phyloP scores from a whole-genome alignment of 2,113 vertebrate genomes.

The Hypocryptadius cinnamomeus region DNA sequence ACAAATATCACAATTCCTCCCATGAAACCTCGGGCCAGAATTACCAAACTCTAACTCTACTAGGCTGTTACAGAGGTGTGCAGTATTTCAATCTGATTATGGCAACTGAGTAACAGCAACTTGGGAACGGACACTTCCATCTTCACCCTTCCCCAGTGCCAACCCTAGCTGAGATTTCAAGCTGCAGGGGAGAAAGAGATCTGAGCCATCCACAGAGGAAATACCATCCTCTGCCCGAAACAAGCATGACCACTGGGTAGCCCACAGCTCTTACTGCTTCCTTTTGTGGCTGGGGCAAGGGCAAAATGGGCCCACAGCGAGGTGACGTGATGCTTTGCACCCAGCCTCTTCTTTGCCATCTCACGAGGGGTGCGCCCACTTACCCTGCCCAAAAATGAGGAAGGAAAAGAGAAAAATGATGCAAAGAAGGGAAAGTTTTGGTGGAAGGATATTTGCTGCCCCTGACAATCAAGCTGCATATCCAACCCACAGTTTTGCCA shows the following conservation, averaged over 20 bases:
- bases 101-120: neutral
- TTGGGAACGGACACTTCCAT: neutral
- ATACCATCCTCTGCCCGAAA: constrained; percentile 20
- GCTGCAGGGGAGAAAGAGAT: neutral
- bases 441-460: neutral
- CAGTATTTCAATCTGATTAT: neutral
- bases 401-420: neutral
- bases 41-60: neutral
- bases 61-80: neutral
- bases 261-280: constrained; percentile 38
- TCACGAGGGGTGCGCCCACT: neutral
- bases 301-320: neutral
- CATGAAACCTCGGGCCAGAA: neutral
- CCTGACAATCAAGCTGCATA: neutral
- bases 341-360: neutral
- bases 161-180: neutral
- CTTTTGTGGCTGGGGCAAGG: constrained; percentile 5
- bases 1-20: neutral
- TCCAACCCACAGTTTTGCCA: neutral
- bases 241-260: constrained; percentile 28
- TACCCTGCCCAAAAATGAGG: neutral
- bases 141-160: neutral
- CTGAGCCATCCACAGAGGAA: constrained; percentile 32
- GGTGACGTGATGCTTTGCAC: neutral
- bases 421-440: neutral